phyloP scores from a whole-genome alignment of 2,888 invertebrate genomes.

The Tinea semifulvella region DNA sequence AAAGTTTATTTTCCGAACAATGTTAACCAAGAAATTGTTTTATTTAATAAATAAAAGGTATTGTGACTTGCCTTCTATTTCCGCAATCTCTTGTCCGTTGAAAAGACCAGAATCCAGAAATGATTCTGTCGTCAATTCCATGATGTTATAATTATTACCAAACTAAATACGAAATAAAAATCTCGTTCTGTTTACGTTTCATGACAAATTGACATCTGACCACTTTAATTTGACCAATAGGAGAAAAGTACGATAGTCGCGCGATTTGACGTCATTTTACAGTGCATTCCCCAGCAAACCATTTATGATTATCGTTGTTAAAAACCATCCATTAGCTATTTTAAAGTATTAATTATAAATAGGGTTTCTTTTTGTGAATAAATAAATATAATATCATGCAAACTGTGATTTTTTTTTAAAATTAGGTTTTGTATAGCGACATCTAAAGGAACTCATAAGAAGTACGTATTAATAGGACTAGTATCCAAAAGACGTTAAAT shows the following conservation, averaged over 20 bases:
- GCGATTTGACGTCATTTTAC: constrained; percentile 65
- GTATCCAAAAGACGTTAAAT: no score
- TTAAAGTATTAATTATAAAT: no score
- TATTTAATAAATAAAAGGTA: constrained; percentile 10
- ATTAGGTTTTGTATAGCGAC: no score
- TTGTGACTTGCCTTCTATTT: constrained; percentile 70
- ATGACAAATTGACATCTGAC: constrained; percentile 33
- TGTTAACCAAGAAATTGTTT: not conserved
- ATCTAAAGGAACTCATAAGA: no score
- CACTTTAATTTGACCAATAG: constrained; percentile 63
- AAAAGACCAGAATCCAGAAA: constrained; percentile 65
- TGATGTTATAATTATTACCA: constrained; percentile 22
- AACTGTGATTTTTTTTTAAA: no score
- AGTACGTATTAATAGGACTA: no score
- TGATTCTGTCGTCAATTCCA: constrained; percentile 49
- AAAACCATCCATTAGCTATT: no score
- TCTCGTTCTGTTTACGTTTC: constrained; percentile 42
- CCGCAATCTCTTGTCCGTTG: constrained; percentile 72
- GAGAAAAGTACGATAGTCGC: constrained; percentile 53
- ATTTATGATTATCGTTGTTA: no score
- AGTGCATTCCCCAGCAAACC: no score
- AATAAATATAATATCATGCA: no score
- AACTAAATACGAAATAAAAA: not conserved
- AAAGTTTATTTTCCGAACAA: not conserved
- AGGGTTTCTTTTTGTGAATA: no score